Conservation (phyloP, 2,888 invertebrate species). For the Tetropium fuscum region DNA sequence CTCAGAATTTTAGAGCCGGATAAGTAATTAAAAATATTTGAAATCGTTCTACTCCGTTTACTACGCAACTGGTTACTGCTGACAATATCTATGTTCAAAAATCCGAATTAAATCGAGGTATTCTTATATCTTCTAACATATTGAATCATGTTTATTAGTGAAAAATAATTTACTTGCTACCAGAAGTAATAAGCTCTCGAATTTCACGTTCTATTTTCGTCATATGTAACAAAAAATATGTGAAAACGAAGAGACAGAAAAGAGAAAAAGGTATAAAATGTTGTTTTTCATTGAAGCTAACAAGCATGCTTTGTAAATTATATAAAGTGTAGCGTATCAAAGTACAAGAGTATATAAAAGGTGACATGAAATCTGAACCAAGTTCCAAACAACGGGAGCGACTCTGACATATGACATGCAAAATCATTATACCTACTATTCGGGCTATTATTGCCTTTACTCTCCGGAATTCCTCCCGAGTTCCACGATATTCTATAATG, state of each 20-base stretch:
- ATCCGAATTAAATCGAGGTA: too few species aligned
- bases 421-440: constrained; percentile 27
- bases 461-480: constrained; percentile 5
- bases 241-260: neutral
- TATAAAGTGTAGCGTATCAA: constrained; percentile 48
- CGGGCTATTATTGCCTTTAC: constrained; percentile 20
- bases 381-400: constrained; percentile 13
- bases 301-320: constrained; percentile 49
- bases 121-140: too few species aligned
- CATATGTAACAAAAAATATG: neutral
- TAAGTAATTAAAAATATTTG: too few species aligned
- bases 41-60: too few species aligned
- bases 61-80: too few species aligned
- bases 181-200: neutral
- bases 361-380: constrained; percentile 44
- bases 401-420: constrained; percentile 29
- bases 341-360: constrained; percentile 42
- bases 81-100: too few species aligned
- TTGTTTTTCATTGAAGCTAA: constrained; percentile 36
- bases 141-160: too few species aligned
- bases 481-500: constrained; percentile 15
- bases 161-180: too few species aligned
- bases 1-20: too few species aligned
- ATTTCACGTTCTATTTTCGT: constrained; percentile 5
- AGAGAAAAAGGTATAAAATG: constrained; percentile 9